Base-by-base conservation (phyloP, 2,113 vertebrate genomes). In the Callaeas wilsoni region DNA sequence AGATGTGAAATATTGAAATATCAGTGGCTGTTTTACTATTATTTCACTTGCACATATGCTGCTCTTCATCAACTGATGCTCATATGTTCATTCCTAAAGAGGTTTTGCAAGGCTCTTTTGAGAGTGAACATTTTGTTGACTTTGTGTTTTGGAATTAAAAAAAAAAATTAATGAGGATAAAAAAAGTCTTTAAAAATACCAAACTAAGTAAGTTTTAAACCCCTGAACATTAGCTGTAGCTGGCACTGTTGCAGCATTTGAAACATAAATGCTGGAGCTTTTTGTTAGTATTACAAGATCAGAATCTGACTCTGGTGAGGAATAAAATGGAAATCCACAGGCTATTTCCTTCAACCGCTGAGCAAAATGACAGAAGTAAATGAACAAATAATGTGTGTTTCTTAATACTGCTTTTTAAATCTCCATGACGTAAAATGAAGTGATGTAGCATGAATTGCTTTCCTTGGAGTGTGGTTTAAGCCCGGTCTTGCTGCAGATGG, bases 1-100 rank as follows among this genome's bases (percentile, higher is more conserved):
- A 86, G 21, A 50, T 69, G 35, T 83, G 76, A 95, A 97, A 96
- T 90, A 70, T 35, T 90, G 69, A 84, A 94, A 92, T 46, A 35
- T 32, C 55, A 85, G 74, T 92, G 41, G 16, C 56, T n/a, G 52
- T 89, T 95, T 84, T 56, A 50, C 37, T 32, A 8, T 53, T 89
- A 91, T 62, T 94, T 90, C 76, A 77, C 21, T 75, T 5, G 7
- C n/a, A 71, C 27, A 17, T 53, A n/a, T 53, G 49, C 32, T 85
- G 68, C 15, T 64, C 29, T 89, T 87, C 87, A 76, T 60, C 57
- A 59, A 4, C 47, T 22, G 26, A 26, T 69, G 32, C 16, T 74
- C 32, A 29, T n/a, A 15, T 35, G 23, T 63, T 56, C 39, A 30
- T 81, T 87, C 17, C 18, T 77, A 10, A 73, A 80, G 20, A 69